Evolutionary conservation across 2,797 vertebrate genomes (phyloP), one percentile per base, ranked within the genome.

Genomic region (Siniperca scherzeri): DNA sequence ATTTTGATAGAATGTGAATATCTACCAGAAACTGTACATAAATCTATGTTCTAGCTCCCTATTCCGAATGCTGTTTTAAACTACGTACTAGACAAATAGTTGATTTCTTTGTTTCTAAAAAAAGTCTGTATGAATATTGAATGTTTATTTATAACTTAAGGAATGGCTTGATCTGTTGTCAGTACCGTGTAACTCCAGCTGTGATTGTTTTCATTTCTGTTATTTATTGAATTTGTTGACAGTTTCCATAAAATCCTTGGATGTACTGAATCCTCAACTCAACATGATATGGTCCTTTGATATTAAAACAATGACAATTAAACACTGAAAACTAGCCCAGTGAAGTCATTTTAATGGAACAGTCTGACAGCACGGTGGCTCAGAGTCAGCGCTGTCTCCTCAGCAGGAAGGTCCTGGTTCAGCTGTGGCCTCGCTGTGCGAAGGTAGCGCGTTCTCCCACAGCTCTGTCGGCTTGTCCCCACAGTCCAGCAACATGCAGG

Each of bases 1-100:
- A 92, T 94, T 95, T 95, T 93, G 88, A 95, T 94, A 93, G 93
- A 94, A 90, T 91, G 92, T 94, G 87, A 92, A 93, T 92, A 92
- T 87, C 86, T 78, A 85, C 82, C 86, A 93, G 79, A 90, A 88
- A 81, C 86, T 93, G 92, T 93, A 94, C 78, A 95, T 92, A 93
- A 72, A 87, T 92, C 81, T 90, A 89, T 93, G 92, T 94, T 91
- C 78, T 93, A 94, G 92, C 86, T 92, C 78, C 74, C 70, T 68
- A 82, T 80, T 91, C 89, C 84, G 93, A 96, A 96, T 95, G 95
- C 95, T 90, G 78, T 94, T 91, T 91, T 81, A 88, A 92, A 86
- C 40, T 9, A 92, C 66, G 78, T 84, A 86, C 87, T 90, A 92
- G 88, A 88, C 53, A 55, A 74, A 77, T 90, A 86, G 89, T 76